Evolutionary conservation across 2,797 vertebrate species (phyloP), one percentile per base, ranked within the genome.

Genomic region (Sebastes steindachneri): DNA sequence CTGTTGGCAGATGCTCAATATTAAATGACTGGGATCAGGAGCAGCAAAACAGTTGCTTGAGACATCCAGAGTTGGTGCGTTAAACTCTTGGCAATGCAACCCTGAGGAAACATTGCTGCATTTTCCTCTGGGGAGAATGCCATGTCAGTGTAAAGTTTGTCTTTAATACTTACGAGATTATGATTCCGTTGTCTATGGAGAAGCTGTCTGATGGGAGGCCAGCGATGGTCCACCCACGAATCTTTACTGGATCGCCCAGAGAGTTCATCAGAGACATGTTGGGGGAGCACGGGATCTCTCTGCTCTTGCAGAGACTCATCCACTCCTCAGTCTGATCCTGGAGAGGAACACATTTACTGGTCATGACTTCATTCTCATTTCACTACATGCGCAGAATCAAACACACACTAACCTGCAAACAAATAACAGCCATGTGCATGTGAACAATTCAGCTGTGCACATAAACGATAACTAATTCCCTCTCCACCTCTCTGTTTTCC

Each of bases 181-280:
- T 97, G 86, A 98, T 97, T 33, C 93, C 97, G 3, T 98, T 99
- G 86, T 98, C 97, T 71, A 98, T 92, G 66, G 97, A 99, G 91
- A 98, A 98, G 15, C 89, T 95, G 88, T 99, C 97, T 0, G 98
- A 97, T 5, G 97, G 98, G 25, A 98, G 93, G 7, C 97, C 97
- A 28, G 97, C 97, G 26, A 98, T 97, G 78, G 95, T 99, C 97
- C 97, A 99, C 9, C 94, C 73, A 68, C 96, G 94, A 54, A 98
- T 97, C 88, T 96, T 96, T 66, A 98, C 96, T 1, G 95, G 94
- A 25, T 99, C 97, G 21, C 98, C 98, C 86, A 99, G 90, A 9
- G 93, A 96, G 33, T 83, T 94, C 89, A 95, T 96, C 55, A 98
- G 94, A 54, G 97, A 97, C 87, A 96, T 95, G 75, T 96, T 95